Evolutionary conservation across 2,888 invertebrate genomes (phyloP), one percentile per base, ranked within the genome.

Genomic region (Chrysina gloriosa): DNA sequence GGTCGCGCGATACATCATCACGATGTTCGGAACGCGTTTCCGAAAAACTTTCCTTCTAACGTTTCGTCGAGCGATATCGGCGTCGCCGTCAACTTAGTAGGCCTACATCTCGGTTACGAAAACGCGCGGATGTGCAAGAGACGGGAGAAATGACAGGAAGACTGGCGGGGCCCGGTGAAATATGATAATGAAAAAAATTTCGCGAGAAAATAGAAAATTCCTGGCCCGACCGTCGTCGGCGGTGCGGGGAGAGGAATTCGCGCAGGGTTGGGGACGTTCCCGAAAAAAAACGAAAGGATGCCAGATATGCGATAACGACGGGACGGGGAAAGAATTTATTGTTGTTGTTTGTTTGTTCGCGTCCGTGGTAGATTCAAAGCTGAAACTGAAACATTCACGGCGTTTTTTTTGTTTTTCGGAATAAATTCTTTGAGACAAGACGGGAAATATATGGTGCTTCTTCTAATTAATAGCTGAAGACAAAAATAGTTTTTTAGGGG

Each of bases 101-200:
- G 36, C 36, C 5, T n/a, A n/a, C n/a, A n/a, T n/a, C n/a, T n/a
- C n/a, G n/a, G n/a, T n/a, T n/a, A n/a, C n/a, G n/a, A n/a, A 6
- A 7, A 21, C 23, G 16, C n/a, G 23, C n/a, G 7, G 21, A 56
- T 23, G 11, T 14, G 29, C 29, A n/a, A 52, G 19, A 52, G 19
- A 48, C 25, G 25, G 11, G 25, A 48, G 6, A 29, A 52, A 42
- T 0, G n/a, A n/a, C 42, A 42, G 7, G 16, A 7, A 16, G 50
- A 56, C 39, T 21, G 56, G 21, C 36, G 23, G 56, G 25, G 56
- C 19, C 36, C 36, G 56, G 36, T 36, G 36, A 56, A 56, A 56
- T 56, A 56, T 56, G 56, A 56, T 39, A 56, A 56, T 56, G 56
- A 56, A 56, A 56, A 56, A 56, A 56, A 56, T 36, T 36, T 56